phyloP scores from a whole-genome alignment of 2,888 invertebrate genomes.

The Chalcis sispes region DNA sequence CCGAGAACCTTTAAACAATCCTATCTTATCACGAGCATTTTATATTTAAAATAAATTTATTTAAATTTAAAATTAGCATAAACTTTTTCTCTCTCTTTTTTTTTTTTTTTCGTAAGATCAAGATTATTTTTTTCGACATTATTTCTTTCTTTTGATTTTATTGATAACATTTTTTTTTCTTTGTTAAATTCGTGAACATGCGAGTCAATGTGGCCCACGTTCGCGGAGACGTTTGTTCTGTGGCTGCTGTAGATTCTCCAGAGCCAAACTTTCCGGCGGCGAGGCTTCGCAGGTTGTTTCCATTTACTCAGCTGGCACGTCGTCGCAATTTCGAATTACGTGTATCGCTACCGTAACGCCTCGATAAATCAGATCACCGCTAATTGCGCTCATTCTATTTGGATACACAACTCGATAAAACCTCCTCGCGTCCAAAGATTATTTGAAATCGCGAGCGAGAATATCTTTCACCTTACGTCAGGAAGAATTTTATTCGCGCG shows the following conservation, averaged over 20 bases:
- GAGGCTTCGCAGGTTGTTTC: slow-evolving; percentile 5
- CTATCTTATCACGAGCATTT: neutral
- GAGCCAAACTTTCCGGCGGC: slow-evolving; percentile 22
- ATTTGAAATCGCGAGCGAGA: neutral
- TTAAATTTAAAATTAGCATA: too few species aligned
- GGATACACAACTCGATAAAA: too few species aligned
- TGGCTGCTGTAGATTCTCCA: neutral
- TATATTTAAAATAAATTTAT: neutral
- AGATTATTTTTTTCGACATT: too few species aligned
- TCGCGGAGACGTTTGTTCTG: neutral
- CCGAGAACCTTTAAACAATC: slow-evolving; percentile 9
- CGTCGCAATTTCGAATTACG: neutral
- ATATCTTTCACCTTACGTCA: neutral
- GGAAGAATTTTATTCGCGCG: neutral
- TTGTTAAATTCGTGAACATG: neutral
- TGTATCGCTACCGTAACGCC: slow-evolving; percentile 20
- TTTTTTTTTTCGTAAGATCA: too few species aligned
- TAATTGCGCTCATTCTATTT: neutral
- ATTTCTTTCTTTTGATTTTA: too few species aligned
- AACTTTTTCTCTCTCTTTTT: too few species aligned
- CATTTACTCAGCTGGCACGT: slow-evolving; percentile 37
- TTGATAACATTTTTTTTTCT: slow-evolving; percentile 3
- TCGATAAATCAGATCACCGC: slow-evolving; percentile 31
- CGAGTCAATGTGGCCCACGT: neutral
- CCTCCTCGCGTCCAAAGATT: too few species aligned